Evolutionary conservation across 2,888 invertebrate genomes (phyloP).

Genomic region (Drosophila melanocephala): DNA sequence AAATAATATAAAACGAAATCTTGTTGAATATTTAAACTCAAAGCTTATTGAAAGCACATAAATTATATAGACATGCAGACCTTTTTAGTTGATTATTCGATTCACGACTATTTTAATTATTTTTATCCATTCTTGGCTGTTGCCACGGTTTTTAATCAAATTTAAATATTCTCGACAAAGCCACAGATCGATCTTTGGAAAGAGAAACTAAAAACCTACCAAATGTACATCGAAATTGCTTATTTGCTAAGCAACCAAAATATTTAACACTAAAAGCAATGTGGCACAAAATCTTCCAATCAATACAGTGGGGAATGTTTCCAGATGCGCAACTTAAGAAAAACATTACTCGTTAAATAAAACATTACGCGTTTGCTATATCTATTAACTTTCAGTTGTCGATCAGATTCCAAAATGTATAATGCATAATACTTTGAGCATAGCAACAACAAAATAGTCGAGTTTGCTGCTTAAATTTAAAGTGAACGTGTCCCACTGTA

Average conservation of each 20-base stretch:
- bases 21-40: neutral
- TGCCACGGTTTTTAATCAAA: neutral
- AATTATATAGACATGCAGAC: neutral
- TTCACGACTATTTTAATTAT: neutral
- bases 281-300: conserved; percentile 16
- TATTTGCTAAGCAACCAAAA: conserved; percentile 49
- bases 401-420: conserved; percentile 10
- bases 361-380: neutral
- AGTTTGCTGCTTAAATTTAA: neutral
- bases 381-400: conserved; percentile 1
- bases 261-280: conserved; percentile 34
- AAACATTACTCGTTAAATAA: neutral
- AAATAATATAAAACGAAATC: neutral
- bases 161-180: neutral
- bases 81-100: neutral
- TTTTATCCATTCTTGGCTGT: neutral
- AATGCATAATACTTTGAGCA: neutral
- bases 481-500: conserved; percentile 24
- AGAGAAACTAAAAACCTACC: neutral
- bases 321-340: neutral
- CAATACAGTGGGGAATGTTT: conserved; percentile 13
- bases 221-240: conserved; percentile 32
- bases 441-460: neutral
- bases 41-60: neutral
- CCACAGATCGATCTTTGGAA: conserved; percentile 4